Evolutionary conservation across 1,140 invertebrate genomes (phyloP).

Genomic region (Anastatus disparis): DNA sequence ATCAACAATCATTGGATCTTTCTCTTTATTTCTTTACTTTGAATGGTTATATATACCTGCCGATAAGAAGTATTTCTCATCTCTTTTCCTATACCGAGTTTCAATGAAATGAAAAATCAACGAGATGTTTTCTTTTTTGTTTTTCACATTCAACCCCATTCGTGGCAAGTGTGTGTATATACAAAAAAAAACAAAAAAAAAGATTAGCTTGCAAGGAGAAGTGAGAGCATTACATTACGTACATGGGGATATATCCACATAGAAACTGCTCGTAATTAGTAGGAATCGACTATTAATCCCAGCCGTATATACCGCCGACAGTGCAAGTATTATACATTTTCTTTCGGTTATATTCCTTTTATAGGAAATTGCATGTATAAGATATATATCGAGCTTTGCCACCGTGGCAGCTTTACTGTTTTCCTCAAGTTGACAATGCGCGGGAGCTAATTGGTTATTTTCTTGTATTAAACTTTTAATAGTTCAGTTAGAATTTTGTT

Average conservation of each 20-base stretch:
- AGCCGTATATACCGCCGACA: slow-evolving; percentile 39
- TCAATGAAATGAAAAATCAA: neutral
- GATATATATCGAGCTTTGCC: too few species aligned
- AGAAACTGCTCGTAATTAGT: slow-evolving; percentile 55
- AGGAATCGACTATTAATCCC: slow-evolving; percentile 60
- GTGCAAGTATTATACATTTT: slow-evolving; percentile 49
- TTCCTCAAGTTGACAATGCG: too few species aligned
- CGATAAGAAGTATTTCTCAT: slow-evolving; percentile 1
- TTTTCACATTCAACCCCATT: too few species aligned
- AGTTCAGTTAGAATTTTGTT: too few species aligned
- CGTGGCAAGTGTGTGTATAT: neutral
- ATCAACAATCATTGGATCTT: slow-evolving; percentile 19
- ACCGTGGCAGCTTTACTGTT: too few species aligned
- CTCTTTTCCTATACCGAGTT: neutral
- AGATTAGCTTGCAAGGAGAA: slow-evolving; percentile 11
- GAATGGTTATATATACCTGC: neutral
- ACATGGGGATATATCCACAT: slow-evolving; percentile 45
- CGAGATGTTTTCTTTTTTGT: too few species aligned
- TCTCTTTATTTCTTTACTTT: neutral
- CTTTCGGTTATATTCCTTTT: slow-evolving; percentile 52
- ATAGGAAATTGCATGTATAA: too few species aligned
- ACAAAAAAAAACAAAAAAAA: slow-evolving; percentile 35
- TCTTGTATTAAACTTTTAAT: too few species aligned
- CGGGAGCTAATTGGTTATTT: too few species aligned
- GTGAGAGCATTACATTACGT: slow-evolving; percentile 27